Evolutionary conservation across 2,888 invertebrate species (phyloP), one percentile per base, ranked within the genome.

Genomic region (Drosophila cognata): DNA sequence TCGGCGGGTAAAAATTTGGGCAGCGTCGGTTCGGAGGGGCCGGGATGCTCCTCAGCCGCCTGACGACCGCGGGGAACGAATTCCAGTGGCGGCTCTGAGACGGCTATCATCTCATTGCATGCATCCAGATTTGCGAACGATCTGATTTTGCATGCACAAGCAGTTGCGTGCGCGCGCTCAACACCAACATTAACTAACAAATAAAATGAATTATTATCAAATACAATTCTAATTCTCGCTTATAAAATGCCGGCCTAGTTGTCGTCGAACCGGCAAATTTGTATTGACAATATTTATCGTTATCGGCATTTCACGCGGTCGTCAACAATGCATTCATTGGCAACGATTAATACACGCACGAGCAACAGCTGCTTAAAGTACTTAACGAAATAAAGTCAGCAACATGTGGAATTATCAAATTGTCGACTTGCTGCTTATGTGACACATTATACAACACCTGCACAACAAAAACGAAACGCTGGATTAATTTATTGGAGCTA

Each of bases 81-180:
- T 95, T 97, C 97, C 97, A 97, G 95, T 94, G 97, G 97, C 94
- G 97, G 97, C 94, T 97, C 96, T 94, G 97, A 97, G 95, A 97
- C 96, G 94, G 97, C 97, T 97, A 97, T 97, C 94, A 93, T 95
- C 94, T 95, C 95, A 94, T 94, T 95, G 94, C 95, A 95, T 94
- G 96, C 97, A 96, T 97, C 97, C 97, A 97, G 97, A 97, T 97
- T 97, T 96, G 96, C 95, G 66, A 64, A 57, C 25, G 25, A 72
- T 66, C 65, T 67, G 63, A 29, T 66, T 25, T 65, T 21, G 7
- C 58, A 56, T 67, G 59, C 53, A 73, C 68, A 63, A 67, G 62
- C 55, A 50, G 56, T 67, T 48, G 58, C 68, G 59, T 71, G 63
- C 43, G 43, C 48, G 58, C 68, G 59, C 71, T 63, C 16, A 25